Evolutionary conservation across 2,797 vertebrate species (phyloP), one percentile per base, ranked within the genome.

Genomic region (Centropyge bicolor): DNA sequence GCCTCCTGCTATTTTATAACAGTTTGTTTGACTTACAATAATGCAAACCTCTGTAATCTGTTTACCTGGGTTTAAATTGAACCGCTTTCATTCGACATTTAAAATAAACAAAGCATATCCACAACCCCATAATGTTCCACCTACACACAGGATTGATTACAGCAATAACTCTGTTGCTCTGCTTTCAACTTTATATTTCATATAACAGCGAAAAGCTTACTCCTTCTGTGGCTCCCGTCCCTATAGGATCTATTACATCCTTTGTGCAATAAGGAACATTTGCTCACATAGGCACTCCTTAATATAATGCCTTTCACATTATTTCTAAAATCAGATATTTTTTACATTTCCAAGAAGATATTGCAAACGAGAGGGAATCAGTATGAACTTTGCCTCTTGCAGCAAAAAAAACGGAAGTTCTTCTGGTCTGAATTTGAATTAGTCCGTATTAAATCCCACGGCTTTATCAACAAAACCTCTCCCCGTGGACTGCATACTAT

Each of bases 381-480:
- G 52, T n/a, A 19, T 56, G 16, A 75, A 75, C 72, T 70, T 57
- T 72, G 48, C 70, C 27, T 79, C 27, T 14, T 46, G 48, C 22
- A 2, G 52, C 17, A 82, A 78, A 86, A 31, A 31, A 63, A 83
- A 48, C 4, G 6, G 43, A 71, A 67, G 46, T 78, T 59, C 41
- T 57, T 75, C 57, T 22, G 9, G 38, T 40, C 40, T 60, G 63
- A 83, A 75, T 80, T 69, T 66, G 45, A 80, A 77, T 80, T 16
- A 36, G 14, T 82, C 24, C 61, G 3, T 61, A 81, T 83, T 65
- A 62, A 77, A 85, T 16, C 70, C 61, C 46, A 35, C 11, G 6
- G 74, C 49, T 92, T 87, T 71, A 85, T 75, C 59, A 85, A 82
- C 84, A 85, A 81, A 82, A 24, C 49, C 0, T 59, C 49, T 72